phyloP scores from a whole-genome alignment of 2,888 invertebrate genomes.

The Oxyteleia sp. region DNA sequence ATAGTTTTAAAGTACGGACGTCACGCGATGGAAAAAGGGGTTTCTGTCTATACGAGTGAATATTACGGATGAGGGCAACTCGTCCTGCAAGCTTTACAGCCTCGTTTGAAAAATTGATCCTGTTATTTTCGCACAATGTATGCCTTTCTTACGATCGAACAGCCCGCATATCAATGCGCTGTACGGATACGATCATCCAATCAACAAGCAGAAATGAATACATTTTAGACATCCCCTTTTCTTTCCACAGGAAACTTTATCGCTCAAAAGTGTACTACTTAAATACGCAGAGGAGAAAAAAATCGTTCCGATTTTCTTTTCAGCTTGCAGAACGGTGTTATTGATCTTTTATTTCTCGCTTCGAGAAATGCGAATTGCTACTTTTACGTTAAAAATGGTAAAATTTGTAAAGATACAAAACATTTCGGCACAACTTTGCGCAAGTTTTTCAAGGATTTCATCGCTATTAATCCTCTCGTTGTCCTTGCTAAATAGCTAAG shows the following conservation, averaged over 20 bases:
- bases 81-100: conserved; percentile 69
- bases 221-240: conserved; percentile 64
- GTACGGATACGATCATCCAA: conserved; percentile 69
- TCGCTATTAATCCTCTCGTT: conserved; percentile 52
- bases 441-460: neutral
- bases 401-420: no score
- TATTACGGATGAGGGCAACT: conserved; percentile 71
- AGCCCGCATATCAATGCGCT: conserved; percentile 70
- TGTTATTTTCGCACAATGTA: conserved; percentile 72
- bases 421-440: no score
- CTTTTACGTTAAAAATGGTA: neutral
- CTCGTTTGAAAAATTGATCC: conserved; percentile 72
- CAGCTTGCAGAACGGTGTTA: neutral
- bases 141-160: conserved; percentile 70
- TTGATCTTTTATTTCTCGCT: neutral
- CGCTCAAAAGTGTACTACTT: conserved; percentile 33
- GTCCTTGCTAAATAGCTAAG: conserved; percentile 28
- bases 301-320: conserved; percentile 28
- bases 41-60: conserved; percentile 66
- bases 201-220: conserved; percentile 70
- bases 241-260: conserved; percentile 40
- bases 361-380: neutral
- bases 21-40: conserved; percentile 67
- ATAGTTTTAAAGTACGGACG: conserved; percentile 67
- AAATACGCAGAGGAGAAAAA: conserved; percentile 31